Conservation (phyloP, 2,113 vertebrate genomes). For the Sminthopsis crassicaudata region DNA sequence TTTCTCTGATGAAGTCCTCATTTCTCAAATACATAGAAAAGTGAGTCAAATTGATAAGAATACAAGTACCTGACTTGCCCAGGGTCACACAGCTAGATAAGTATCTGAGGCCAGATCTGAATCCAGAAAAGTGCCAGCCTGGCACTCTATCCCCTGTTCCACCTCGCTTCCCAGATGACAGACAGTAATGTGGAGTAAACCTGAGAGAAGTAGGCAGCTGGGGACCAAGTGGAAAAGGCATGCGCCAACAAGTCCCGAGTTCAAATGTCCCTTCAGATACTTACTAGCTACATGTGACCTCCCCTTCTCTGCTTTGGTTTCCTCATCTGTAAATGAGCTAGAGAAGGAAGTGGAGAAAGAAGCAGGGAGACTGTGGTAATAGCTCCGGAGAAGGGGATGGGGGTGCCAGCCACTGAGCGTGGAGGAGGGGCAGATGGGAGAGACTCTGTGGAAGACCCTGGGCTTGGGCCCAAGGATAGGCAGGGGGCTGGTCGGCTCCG, state of each 20-base stretch:
- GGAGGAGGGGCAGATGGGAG: not conserved
- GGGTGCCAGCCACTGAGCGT: not conserved
- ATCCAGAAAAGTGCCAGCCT: not conserved
- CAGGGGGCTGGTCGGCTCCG: not conserved
- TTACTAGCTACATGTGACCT: too few species aligned
- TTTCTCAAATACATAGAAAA: not conserved
- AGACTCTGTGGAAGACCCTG: not conserved
- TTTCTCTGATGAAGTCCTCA: not conserved
- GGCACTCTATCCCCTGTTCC: not conserved
- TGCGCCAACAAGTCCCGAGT: not conserved
- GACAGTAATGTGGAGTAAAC: not conserved
- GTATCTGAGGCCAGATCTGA: not conserved
- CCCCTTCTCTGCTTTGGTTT: not conserved
- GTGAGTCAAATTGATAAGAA: not conserved
- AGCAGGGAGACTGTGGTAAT: not conserved
- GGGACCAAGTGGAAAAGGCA: not conserved
- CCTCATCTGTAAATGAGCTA: not conserved
- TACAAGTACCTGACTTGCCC: not conserved
- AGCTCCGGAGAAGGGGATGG: not conserved
- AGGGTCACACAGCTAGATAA: not conserved
- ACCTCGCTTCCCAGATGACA: not conserved
- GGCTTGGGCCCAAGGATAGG: not conserved
- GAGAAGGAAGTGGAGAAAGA: not conserved
- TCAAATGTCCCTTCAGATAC: not conserved
- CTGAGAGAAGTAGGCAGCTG: not conserved